Conservation (phyloP, 2,113 vertebrate species). For the Oreotrochilus melanogaster region DNA sequence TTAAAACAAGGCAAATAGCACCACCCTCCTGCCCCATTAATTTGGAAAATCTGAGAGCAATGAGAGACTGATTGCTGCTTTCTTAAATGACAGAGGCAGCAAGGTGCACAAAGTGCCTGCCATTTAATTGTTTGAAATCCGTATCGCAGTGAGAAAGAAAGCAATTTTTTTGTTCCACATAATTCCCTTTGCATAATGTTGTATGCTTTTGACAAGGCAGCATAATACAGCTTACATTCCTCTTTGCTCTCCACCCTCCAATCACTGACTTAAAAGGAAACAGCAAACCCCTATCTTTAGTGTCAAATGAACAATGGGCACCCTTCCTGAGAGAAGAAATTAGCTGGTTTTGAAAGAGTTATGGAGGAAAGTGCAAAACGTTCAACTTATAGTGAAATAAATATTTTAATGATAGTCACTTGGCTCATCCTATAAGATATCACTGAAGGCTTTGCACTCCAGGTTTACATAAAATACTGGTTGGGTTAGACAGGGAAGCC, state of each 20-base stretch:
- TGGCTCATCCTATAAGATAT: constrained; percentile 20
- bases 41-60: background rate
- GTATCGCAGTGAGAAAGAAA: constrained; percentile 24
- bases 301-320: constrained; percentile 75
- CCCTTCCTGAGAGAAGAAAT: constrained; percentile 71
- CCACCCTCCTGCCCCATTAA: background rate
- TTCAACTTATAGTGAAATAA: constrained; percentile 66
- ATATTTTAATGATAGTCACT: constrained; percentile 66
- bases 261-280: constrained; percentile 72
- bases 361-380: constrained; percentile 73
- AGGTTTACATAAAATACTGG: background rate
- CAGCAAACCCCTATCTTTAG: constrained; percentile 77
- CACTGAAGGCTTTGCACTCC: background rate
- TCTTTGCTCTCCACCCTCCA: constrained; percentile 48
- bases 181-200: constrained; percentile 71
- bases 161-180: constrained; percentile 70
- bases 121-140: constrained; percentile 28
- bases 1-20: constrained; percentile 6
- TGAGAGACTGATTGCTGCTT: background rate
- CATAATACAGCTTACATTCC: constrained; percentile 71
- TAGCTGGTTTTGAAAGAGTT: constrained; percentile 75
- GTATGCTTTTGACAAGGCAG: constrained; percentile 73
- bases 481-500: background rate
- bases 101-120: background rate
- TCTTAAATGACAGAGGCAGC: background rate